Evolutionary conservation across 2,888 invertebrate species (phyloP).

Genomic region (Embidobia sp.): DNA sequence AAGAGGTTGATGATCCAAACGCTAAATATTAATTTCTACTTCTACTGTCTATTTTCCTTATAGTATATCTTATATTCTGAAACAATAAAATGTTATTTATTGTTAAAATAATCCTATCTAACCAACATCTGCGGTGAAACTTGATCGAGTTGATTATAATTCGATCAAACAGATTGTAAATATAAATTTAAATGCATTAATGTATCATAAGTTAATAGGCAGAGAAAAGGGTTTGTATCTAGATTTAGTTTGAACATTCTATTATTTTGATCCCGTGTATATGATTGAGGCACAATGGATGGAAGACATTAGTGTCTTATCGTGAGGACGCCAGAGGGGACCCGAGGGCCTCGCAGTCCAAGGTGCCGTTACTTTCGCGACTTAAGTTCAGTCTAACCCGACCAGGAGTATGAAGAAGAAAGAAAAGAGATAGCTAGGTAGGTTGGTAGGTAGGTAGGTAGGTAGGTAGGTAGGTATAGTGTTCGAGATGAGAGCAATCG

Average conservation of each 20-base stretch:
- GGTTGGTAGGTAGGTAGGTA: conserved; percentile 53
- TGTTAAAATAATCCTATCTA: too few relatives aligned
- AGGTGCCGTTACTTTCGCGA: conserved; percentile 60
- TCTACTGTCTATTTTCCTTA: too few relatives aligned
- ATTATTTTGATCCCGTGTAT: conserved; percentile 2
- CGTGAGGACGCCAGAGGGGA: conserved; percentile 8
- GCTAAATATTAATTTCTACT: too few relatives aligned
- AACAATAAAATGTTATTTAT: too few relatives aligned
- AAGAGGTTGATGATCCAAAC: too few relatives aligned
- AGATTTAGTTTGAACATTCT: not conserved
- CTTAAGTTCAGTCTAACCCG: conserved; percentile 50
- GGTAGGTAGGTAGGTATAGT: conserved; percentile 53
- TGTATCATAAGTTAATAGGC: not conserved
- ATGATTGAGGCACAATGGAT: conserved; percentile 32
- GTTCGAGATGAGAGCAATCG: conserved; percentile 68
- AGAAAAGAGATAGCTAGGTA: conserved; percentile 29
- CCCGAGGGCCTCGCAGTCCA: conserved; percentile 23
- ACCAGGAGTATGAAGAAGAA: conserved; percentile 28
- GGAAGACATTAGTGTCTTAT: conserved; percentile 23
- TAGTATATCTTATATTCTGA: too few relatives aligned
- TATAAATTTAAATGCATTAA: too few relatives aligned
- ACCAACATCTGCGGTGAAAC: too few relatives aligned
- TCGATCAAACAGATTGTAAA: too few relatives aligned
- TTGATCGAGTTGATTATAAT: too few relatives aligned
- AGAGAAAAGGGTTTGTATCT: not conserved